phyloP scores from a whole-genome alignment of 2,113 vertebrate genomes.

The Scopus umbretta region DNA sequence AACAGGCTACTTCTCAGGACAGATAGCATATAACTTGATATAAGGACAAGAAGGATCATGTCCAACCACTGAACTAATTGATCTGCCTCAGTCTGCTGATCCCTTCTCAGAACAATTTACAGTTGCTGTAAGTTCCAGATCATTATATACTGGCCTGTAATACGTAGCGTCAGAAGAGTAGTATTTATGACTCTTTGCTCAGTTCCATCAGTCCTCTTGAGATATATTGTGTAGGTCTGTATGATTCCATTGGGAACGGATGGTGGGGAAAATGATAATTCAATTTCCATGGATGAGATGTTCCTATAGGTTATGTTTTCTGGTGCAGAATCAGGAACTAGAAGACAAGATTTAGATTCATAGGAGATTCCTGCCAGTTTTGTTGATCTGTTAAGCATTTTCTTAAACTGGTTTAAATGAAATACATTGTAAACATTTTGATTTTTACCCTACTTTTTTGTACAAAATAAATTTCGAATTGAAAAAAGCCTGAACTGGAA shows the following conservation, averaged over 20 bases:
- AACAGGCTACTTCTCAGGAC: background rate
- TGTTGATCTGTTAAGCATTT: background rate
- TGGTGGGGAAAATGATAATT: constrained; percentile 74
- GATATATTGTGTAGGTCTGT: constrained; percentile 75
- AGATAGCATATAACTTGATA: background rate
- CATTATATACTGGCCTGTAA: constrained; percentile 69
- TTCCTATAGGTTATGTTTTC: constrained; percentile 77
- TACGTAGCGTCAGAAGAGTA: constrained; percentile 39
- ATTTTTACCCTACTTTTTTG: background rate
- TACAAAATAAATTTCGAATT: background rate
- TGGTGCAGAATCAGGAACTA: constrained; percentile 76
- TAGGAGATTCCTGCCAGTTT: background rate
- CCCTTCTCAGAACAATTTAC: background rate
- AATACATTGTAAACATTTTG: background rate
- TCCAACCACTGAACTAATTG: background rate
- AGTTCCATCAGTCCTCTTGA: constrained; percentile 58
- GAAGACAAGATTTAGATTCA: constrained; percentile 1
- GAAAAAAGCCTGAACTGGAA: background rate
- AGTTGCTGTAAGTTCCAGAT: background rate
- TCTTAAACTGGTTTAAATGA: background rate
- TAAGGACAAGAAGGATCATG: background rate
- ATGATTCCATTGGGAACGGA: constrained; percentile 75
- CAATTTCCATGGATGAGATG: constrained; percentile 74
- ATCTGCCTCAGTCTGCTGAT: background rate
- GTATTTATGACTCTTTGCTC: constrained; percentile 69